Percentiles rank a stretch among this genome's conserved stretches.
phyloP scores from a whole-genome alignment of 2,888 invertebrate genomes.

The Junonia oenone region DNA sequence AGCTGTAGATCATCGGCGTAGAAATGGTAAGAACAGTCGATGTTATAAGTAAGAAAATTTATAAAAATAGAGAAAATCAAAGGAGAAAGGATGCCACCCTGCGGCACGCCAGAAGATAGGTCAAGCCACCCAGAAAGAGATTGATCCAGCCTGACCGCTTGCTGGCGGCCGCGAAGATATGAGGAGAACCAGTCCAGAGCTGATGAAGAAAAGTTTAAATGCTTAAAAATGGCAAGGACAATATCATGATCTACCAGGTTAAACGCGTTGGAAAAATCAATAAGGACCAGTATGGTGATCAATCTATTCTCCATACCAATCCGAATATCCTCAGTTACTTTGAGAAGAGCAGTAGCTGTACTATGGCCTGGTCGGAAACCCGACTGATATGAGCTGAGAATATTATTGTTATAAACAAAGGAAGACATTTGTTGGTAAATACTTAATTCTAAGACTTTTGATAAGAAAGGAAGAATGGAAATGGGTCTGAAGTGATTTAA shows the following conservation, averaged over 20 bases:
- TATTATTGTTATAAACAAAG: neutral
- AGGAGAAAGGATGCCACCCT: too few relatives aligned
- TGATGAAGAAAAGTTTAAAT: neutral
- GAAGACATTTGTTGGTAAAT: neutral
- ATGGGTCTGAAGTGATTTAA: conserved; percentile 3
- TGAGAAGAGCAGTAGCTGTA: conserved; percentile 13
- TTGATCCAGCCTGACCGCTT: too few relatives aligned
- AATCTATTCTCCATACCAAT: conserved; percentile 11
- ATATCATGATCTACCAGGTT: conserved; percentile 10
- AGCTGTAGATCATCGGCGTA: too few relatives aligned
- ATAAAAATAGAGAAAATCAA: too few relatives aligned
- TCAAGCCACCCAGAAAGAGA: too few relatives aligned
- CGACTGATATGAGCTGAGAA: neutral
- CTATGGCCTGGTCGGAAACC: conserved; percentile 9
- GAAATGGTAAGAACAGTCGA: too few relatives aligned
- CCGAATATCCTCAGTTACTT: conserved; percentile 15
- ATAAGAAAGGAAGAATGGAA: conserved; percentile 2
- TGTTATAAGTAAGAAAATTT: too few relatives aligned
- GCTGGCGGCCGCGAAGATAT: too few relatives aligned
- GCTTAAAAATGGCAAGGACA: neutral
- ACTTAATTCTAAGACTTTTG: neutral
- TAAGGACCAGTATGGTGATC: conserved; percentile 7
- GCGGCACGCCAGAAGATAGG: too few relatives aligned
- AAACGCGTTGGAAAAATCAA: conserved; percentile 17
- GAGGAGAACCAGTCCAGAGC: too few relatives aligned